Evolutionary conservation across 2,797 vertebrate genomes (phyloP), one percentile per base, ranked within the genome.

Genomic region (Gobio occitaniae): DNA sequence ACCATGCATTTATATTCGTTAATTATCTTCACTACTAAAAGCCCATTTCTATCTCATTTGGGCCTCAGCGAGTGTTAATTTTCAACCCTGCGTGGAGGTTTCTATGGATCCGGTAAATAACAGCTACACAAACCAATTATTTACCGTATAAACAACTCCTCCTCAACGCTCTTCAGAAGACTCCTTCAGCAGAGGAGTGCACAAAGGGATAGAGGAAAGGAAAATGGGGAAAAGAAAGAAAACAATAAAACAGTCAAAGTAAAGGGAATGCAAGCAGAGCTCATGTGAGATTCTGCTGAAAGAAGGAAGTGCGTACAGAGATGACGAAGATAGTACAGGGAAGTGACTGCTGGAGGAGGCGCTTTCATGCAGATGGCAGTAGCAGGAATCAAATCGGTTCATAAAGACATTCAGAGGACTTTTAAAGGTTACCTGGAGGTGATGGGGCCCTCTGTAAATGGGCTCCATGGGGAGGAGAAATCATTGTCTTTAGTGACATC

Each of bases 391-490:
- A n/a, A 80, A n/a, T 8, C 16, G 10, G 17, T 29, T 38, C 56
- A 4, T 17, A 50, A 16, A 52, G 19, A 47, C 41, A 72, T 47
- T 17, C 48, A 36, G 61, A 66, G 41, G 19, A 50, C 15, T 92
- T 92, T 91, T 91, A 88, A 91, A 90, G 89, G 89, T 88, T 94
- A 98, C 97, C 94, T 97, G 93, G 94, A 88, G 87, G 94, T 95
- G 94, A 96, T 96, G 93, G 96, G 95, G 89, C 96, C 95, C 50
- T 99, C 97, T 75, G 95, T 91, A 91, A 97, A 98, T 77, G 96
- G 96, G 91, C 95, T 98, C 98, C 98, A 99, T 66, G 96, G 97
- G 0, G 96, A 97, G 82, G 96, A 91, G 89, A 98, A 99, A 90
- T 97, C 96, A 68, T 94, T 93, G 85, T 97, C 97, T 91, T 95